Conservation (phyloP, 2,888 invertebrate species). For the Microplitis deprimator region DNA sequence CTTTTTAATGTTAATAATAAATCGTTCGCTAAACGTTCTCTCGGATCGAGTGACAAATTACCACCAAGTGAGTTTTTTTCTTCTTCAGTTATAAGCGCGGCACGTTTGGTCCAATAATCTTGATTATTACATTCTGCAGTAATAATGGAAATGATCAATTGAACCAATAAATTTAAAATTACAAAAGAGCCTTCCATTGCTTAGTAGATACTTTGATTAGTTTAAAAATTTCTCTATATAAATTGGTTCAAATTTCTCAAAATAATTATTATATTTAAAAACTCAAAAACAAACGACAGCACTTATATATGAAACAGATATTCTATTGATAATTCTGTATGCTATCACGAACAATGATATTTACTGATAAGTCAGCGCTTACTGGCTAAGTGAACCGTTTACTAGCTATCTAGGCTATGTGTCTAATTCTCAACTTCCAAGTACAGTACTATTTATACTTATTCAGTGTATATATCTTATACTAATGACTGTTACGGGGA, state of each 20-base stretch:
- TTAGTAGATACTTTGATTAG: background rate
- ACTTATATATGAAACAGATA: background rate
- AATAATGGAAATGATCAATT: background rate
- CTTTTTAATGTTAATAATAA: slow-evolving; percentile 76
- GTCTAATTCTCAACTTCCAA: background rate
- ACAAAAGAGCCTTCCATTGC: background rate
- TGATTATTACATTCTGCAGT: slow-evolving; percentile 58
- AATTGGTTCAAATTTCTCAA: background rate
- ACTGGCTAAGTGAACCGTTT: background rate
- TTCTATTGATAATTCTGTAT: background rate
- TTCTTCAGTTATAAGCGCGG: slow-evolving; percentile 72
- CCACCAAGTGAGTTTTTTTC: slow-evolving; percentile 72
- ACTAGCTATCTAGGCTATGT: background rate
- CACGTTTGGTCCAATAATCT: slow-evolving; percentile 64
- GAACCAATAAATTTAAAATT: background rate
- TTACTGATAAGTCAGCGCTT: slow-evolving; percentile 39
- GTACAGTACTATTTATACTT: background rate
- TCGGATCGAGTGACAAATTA: slow-evolving; percentile 70
- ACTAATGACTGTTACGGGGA: background rate
- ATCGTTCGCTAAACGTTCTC: slow-evolving; percentile 74
- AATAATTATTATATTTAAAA: background rate
- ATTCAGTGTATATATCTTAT: background rate
- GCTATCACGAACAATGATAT: slow-evolving; percentile 27
- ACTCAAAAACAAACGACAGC: background rate
- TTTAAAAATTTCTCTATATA: background rate